Evolutionary conservation across 2,113 vertebrate species (phyloP).

Genomic region (Picathartes gymnocephalus): DNA sequence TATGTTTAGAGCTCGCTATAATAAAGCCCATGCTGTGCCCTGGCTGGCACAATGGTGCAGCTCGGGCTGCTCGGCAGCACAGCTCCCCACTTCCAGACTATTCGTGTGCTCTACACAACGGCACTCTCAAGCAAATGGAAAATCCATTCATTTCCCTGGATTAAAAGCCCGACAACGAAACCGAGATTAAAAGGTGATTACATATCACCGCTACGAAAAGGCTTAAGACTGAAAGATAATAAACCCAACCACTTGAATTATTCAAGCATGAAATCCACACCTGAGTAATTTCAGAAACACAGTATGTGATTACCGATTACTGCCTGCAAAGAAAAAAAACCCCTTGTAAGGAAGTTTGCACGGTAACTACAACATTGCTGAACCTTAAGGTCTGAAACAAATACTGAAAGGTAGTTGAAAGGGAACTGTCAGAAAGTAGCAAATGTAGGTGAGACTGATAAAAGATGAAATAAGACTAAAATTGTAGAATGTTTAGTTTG

Average conservation of each 20-base stretch:
- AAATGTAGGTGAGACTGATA: background rate
- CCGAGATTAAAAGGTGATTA: background rate
- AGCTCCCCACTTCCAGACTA: background rate
- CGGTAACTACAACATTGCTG: background rate
- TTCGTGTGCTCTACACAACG: background rate
- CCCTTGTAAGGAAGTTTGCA: background rate
- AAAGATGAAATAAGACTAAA: background rate
- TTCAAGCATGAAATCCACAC: conserved; percentile 3
- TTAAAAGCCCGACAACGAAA: conserved; percentile 9
- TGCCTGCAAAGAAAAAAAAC: background rate
- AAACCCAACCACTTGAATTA: background rate
- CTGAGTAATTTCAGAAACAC: conserved; percentile 26
- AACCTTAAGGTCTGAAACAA: background rate
- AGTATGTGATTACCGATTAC: background rate
- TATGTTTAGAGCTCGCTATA: background rate
- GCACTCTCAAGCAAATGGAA: background rate
- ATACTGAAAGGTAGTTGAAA: background rate
- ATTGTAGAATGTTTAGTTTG: background rate
- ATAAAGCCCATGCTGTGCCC: background rate
- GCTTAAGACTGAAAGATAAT: background rate
- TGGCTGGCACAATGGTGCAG: background rate
- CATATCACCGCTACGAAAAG: background rate
- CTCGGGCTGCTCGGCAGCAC: background rate
- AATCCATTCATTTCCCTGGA: background rate
- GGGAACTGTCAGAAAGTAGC: background rate